These are phyloP conservation scores for Frankliniella intonsa DNA, from an alignment of 2,888 invertebrate genomes.

Conservation along the genomic window DNA sequence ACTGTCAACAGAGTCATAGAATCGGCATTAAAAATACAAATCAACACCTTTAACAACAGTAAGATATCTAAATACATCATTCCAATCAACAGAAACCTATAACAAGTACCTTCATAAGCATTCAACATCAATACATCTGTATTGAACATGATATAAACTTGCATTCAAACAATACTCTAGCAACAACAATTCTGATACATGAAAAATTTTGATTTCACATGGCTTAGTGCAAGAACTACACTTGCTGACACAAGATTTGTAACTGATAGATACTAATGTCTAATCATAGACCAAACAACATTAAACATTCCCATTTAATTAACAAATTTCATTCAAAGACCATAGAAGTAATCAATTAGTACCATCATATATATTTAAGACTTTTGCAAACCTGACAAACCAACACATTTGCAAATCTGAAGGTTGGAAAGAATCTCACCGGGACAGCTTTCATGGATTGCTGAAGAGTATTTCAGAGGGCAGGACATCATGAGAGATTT, in stretches of 20 bases:
- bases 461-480: too few relatives aligned
- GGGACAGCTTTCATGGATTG: too few relatives aligned
- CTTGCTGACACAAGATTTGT: not conserved
- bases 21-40: slow-evolving; percentile 5
- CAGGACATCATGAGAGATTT: too few relatives aligned
- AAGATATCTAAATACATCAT: slow-evolving; percentile 1
- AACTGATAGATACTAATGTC: not conserved
- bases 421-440: not conserved
- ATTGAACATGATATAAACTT: not conserved
- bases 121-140: not conserved
- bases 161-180: not conserved
- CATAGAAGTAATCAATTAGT: not conserved
- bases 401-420: not conserved
- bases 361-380: not conserved
- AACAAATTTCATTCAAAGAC: not conserved
- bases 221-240: not conserved
- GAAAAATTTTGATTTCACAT: not conserved
- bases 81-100: not conserved
- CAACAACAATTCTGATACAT: not conserved
- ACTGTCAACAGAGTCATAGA: slow-evolving; percentile 10
- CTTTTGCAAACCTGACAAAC: not conserved
- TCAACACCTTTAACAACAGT: slow-evolving; percentile 5
- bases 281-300: not conserved
- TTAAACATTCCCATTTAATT: not conserved
- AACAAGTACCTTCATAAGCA: not conserved